phyloP scores from a whole-genome alignment of 2,113 vertebrate species.

The Nerophis lumbriciformis region DNA sequence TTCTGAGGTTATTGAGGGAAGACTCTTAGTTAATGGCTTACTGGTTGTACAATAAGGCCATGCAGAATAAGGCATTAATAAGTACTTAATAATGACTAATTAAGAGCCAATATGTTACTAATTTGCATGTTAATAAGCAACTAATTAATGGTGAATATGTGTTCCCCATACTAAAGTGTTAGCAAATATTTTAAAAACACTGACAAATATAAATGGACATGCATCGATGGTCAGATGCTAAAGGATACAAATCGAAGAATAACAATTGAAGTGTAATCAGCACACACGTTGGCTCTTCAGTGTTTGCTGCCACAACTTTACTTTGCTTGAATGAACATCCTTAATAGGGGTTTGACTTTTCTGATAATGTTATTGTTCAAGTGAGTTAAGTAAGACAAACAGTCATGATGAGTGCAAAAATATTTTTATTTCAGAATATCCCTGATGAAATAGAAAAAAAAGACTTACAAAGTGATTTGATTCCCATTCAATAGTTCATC shows the following conservation, averaged over 20 bases:
- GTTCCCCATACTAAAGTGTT: no score
- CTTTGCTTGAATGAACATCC: conserved; percentile 48
- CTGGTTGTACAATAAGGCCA: no score
- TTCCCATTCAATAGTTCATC: conserved; percentile 14
- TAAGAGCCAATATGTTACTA: no score
- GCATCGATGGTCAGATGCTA: not conserved
- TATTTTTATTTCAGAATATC: conserved; percentile 42
- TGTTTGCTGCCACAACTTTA: conserved; percentile 56
- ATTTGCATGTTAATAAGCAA: no score
- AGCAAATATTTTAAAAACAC: no score
- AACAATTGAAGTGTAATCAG: not conserved
- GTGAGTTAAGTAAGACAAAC: not conserved
- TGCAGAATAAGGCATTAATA: no score
- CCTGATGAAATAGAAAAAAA: conserved; percentile 31
- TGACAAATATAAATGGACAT: not conserved
- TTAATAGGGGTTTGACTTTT: conserved; percentile 37
- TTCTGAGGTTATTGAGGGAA: no score
- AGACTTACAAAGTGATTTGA: conserved; percentile 11
- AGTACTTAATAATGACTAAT: no score
- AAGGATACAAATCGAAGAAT: not conserved
- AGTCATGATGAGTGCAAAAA: conserved; percentile 34
- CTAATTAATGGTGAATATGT: no score
- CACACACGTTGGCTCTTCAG: conserved; percentile 2
- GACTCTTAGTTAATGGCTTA: no score
- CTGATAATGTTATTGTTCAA: conserved; percentile 15